A percentile compares a stretch with the other conserved stretches of the same genome.
Conservation (phyloP, 2,888 invertebrate genomes). For the Rhogogaster chlorosoma region DNA sequence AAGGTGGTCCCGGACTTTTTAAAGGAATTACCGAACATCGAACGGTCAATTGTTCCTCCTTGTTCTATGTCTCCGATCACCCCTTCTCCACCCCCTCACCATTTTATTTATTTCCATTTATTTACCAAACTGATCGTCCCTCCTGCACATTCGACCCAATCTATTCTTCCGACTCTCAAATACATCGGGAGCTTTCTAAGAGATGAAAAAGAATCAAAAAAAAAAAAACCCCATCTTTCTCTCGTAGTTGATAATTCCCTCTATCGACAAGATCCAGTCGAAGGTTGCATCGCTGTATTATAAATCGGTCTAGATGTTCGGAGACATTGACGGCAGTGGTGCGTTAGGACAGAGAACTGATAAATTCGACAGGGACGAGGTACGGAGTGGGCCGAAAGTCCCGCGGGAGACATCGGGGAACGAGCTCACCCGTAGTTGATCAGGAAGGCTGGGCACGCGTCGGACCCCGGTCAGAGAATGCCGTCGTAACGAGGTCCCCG, state of each 20-base stretch:
- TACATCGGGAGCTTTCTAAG: not conserved
- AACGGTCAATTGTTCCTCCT: slow-evolving; percentile 54
- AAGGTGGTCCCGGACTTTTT: slow-evolving; percentile 57
- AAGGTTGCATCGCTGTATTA: not conserved
- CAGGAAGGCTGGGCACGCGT: slow-evolving; percentile 77
- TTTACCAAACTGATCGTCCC: not conserved
- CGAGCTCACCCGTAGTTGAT: slow-evolving; percentile 65
- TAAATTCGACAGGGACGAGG: slow-evolving; percentile 45
- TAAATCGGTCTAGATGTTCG: not conserved
- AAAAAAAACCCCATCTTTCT: not conserved
- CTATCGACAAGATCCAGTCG: not conserved
- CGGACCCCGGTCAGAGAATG: slow-evolving; percentile 74
- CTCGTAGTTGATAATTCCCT: not conserved
- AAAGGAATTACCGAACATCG: slow-evolving; percentile 50
- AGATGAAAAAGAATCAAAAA: not conserved
- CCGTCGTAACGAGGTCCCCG: slow-evolving; percentile 76
- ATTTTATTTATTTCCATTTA: slow-evolving; percentile 26
- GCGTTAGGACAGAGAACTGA: slow-evolving; percentile 22
- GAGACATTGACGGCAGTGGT: slow-evolving; percentile 21
- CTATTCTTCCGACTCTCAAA: not conserved
- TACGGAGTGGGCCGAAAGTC: slow-evolving; percentile 56
- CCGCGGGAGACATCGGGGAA: slow-evolving; percentile 56
- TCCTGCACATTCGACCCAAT: not conserved
- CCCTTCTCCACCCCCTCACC: not conserved
- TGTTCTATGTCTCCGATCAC: slow-evolving; percentile 55